Evolutionary conservation across 2,113 vertebrate species (phyloP), one percentile per base, ranked within the genome.

Genomic region (Halcyon senegalensis): DNA sequence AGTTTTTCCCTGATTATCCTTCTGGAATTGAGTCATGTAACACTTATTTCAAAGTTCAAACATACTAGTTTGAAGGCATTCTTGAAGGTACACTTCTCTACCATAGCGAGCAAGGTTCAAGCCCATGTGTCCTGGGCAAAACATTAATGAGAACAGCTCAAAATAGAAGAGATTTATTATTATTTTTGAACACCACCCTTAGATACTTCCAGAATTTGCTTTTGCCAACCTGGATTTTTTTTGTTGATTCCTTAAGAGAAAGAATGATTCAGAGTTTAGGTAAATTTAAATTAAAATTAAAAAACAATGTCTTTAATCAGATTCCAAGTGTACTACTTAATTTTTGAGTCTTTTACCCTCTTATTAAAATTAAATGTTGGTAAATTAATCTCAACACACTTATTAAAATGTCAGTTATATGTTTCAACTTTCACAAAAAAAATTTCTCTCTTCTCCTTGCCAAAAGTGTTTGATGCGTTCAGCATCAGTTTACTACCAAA

Each of bases 101-200:
- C 20, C 18, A 21, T 16, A 53, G 30, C 46, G 5, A 76, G 6
- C 11, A 39, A 39, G 2, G 16, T 74, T 85, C 28, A 88, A 87
- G 39, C 68, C 3, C 20, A 27, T 20, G 7, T 9, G 10, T 51
- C 4, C 6, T 25, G 41, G 46, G n/a, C 3, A 44, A 91, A 84
- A 78, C 12, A 35, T 23, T 44, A 63, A 12, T 43, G 59, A 59
- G 10, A 59, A 41, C 16, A 56, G 5, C 31, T 70, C 4, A 60
- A 72, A 68, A 41, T n/a, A 39, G 7, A 43, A 41, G 3, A 3
- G 2, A 0, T 5, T 25, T 56, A 12, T 62, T 35, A 66, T 48
- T n/a, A 27, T 0, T 60, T 62, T 62, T 66, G 24, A 78, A 74
- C 5, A 58, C 5, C 60, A 30, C 2, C 59, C 12, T 76, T 43